Conservation (phyloP, 2,113 vertebrate species). For the Hucho hucho region DNA sequence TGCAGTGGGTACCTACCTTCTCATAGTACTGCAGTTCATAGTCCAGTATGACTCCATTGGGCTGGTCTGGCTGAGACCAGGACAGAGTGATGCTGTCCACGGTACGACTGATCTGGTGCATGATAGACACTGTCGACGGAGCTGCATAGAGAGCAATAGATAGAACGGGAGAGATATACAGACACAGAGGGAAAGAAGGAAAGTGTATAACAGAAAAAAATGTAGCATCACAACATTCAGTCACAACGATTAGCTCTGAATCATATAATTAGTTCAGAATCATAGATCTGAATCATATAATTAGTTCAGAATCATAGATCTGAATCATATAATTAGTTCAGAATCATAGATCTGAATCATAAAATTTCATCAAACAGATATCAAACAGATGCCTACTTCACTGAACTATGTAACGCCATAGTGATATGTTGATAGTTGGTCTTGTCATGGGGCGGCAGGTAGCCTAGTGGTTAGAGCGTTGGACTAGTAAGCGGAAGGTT, state of each 20-base stretch:
- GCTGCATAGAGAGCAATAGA: constrained; percentile 73
- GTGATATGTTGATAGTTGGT: neutral
- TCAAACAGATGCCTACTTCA: too few relatives aligned
- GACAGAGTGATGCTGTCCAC: constrained; percentile 97
- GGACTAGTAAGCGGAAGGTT: too few relatives aligned
- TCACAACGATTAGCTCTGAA: neutral
- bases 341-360: neutral
- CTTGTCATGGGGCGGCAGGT: too few relatives aligned
- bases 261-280: too few relatives aligned
- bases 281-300: too few relatives aligned
- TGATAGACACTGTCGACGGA: constrained; percentile 93
- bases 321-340: neutral
- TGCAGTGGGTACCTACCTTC: constrained; percentile 78
- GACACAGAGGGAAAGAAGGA: neutral
- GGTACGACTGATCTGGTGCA: constrained; percentile 95
- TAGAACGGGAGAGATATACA: neutral
- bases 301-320: neutral
- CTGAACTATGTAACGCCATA: too few relatives aligned
- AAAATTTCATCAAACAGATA: too few relatives aligned
- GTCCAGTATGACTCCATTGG: constrained; percentile 96
- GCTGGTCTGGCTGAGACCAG: constrained; percentile 97
- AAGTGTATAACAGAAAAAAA: neutral
- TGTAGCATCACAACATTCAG: neutral
- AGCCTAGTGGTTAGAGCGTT: too few relatives aligned
- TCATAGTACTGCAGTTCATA: constrained; percentile 96